These are phyloP conservation scores for Lasius fuliginosus DNA, from an alignment of 2,888 invertebrate genomes.

Conservation along the genomic window DNA sequence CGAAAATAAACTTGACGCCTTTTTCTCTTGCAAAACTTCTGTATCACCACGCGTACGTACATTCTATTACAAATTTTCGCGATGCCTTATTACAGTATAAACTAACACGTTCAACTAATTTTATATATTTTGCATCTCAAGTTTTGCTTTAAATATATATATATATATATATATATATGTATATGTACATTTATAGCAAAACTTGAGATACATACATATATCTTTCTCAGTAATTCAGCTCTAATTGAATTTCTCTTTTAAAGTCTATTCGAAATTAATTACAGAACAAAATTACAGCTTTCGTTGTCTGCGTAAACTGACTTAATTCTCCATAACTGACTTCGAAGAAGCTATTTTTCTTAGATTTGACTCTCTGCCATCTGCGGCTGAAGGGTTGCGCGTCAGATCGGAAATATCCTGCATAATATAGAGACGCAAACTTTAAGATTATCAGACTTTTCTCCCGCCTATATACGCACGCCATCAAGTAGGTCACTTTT, in stretches of 20 bases:
- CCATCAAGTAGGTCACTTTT: constrained; percentile 42
- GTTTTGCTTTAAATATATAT: background rate
- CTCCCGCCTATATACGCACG: background rate
- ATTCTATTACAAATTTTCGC: background rate
- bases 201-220: background rate
- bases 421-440: constrained; percentile 44
- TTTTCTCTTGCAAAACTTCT: constrained; percentile 1
- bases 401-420: constrained; percentile 6
- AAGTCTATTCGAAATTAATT: background rate
- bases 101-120: background rate
- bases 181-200: background rate
- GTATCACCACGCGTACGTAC: background rate
- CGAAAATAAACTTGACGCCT: background rate
- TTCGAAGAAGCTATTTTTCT: constrained; percentile 13
- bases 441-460: constrained; percentile 13
- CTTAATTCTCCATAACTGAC: background rate
- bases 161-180: background rate
- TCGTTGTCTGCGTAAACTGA: background rate
- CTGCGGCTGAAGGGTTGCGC: constrained; percentile 22
- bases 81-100: background rate
- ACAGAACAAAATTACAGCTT: background rate
- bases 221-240: background rate
- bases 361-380: constrained; percentile 21
- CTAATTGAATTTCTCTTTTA: background rate
- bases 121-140: background rate